These are phyloP conservation scores for Esox masquinongy DNA, from an alignment of 2,797 vertebrate species.

Conservation along the genomic window DNA sequence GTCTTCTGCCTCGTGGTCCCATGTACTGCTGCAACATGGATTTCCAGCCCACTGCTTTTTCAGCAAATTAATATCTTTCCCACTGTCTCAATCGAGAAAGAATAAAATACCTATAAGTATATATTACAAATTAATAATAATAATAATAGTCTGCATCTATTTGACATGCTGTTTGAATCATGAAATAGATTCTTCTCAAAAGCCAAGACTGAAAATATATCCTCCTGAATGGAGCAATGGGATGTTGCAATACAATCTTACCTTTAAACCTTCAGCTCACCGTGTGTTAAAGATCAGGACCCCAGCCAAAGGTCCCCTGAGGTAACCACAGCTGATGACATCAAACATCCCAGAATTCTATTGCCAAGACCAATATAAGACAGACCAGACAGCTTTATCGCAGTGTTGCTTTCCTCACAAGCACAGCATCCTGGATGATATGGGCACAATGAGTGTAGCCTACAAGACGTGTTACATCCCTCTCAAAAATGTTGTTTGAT, in stretches of 20 bases:
- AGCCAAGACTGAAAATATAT: neutral
- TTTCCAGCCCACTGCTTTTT: no score
- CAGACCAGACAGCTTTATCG: slow-evolving; percentile 34
- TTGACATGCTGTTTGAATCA: neutral
- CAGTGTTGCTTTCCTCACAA: slow-evolving; percentile 26
- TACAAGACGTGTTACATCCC: slow-evolving; percentile 35
- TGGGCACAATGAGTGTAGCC: slow-evolving; percentile 39
- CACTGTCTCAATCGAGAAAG: no score
- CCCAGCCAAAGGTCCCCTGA: slow-evolving; percentile 44
- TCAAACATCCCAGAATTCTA: slow-evolving; percentile 38
- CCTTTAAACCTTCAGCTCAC: slow-evolving; percentile 53
- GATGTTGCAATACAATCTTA: neutral
- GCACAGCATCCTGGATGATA: slow-evolving; percentile 36
- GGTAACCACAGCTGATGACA: slow-evolving; percentile 51
- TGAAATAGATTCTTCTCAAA: neutral
- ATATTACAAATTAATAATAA: no score
- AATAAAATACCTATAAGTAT: no score
- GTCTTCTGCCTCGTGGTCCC: no score
- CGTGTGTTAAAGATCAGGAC: slow-evolving; percentile 67
- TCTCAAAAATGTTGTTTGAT: neutral
- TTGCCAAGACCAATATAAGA: slow-evolving; percentile 36
- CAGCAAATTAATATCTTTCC: no score
- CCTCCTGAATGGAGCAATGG: neutral
- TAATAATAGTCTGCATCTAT: neutral
- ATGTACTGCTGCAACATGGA: no score